Conservation (phyloP, 2,113 vertebrate genomes). For the Tetrao urogallus region DNA sequence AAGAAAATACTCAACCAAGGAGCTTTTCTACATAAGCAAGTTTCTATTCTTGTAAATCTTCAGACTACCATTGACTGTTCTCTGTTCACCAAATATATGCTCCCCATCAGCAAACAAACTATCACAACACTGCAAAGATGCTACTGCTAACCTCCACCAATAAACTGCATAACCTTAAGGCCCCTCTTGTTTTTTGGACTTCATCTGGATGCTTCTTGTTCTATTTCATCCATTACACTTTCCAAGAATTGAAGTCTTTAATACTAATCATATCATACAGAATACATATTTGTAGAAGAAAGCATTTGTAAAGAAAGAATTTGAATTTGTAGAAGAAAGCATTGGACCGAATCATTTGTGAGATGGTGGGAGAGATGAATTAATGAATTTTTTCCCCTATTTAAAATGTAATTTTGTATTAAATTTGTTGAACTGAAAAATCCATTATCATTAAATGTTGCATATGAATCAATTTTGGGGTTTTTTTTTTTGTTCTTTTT, state of each 20-base stretch:
- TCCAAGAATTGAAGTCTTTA: neutral
- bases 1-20: neutral
- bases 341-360: no score
- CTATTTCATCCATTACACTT: neutral
- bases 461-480: neutral
- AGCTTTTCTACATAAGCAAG: constrained; percentile 15
- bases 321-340: no score
- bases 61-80: neutral
- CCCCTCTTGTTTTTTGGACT: neutral
- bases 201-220: neutral
- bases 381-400: neutral
- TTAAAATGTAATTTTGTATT: neutral
- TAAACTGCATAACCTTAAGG: neutral
- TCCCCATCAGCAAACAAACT: neutral
- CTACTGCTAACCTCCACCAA: neutral
- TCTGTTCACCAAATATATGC: neutral
- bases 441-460: accelerated
- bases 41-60: constrained; percentile 12
- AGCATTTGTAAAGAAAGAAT: no score
- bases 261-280: neutral
- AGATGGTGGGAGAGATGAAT: accelerated
- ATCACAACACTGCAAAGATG: neutral
- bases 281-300: neutral
- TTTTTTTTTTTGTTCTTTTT: neutral
- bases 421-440: neutral